phyloP scores from a whole-genome alignment of 2,797 vertebrate genomes.

The Peromyscus attwateri region DNA sequence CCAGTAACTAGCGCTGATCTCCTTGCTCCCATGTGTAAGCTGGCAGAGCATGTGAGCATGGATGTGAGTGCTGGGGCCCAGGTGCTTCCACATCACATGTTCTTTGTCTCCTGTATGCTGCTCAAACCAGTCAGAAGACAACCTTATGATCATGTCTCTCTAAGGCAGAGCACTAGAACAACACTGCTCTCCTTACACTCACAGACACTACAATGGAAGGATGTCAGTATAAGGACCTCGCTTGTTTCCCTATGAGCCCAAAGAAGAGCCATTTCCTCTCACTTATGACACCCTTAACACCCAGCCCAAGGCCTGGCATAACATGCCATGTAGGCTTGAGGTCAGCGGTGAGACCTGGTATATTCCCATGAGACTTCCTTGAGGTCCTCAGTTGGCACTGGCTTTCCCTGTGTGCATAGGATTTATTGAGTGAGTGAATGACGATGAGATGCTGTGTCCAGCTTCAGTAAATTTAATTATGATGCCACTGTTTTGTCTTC shows the following conservation, averaged over 20 bases:
- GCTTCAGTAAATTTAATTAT: background rate
- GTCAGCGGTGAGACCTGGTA: background rate
- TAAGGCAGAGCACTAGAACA: background rate
- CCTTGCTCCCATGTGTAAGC: background rate
- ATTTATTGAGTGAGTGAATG: background rate
- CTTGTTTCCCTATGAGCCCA: background rate
- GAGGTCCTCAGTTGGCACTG: background rate
- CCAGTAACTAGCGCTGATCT: background rate
- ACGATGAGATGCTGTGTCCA: too few species aligned
- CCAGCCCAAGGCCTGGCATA: too few species aligned
- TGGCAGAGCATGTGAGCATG: background rate
- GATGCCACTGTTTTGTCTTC: background rate
- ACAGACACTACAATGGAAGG: background rate
- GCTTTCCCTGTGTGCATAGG: background rate
- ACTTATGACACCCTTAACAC: background rate
- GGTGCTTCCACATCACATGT: background rate
- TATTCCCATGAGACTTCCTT: background rate
- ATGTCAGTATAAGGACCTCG: accelerated
- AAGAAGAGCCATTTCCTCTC: background rate
- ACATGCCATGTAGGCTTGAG: background rate
- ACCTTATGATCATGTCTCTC: background rate
- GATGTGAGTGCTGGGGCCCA: too few species aligned
- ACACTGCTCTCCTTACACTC: background rate
- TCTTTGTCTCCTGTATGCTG: too few species aligned
- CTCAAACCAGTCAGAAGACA: background rate